Evolutionary conservation across 2,888 invertebrate genomes (phyloP), one percentile per base, ranked within the genome.

Genomic region (Seira ritae): DNA sequence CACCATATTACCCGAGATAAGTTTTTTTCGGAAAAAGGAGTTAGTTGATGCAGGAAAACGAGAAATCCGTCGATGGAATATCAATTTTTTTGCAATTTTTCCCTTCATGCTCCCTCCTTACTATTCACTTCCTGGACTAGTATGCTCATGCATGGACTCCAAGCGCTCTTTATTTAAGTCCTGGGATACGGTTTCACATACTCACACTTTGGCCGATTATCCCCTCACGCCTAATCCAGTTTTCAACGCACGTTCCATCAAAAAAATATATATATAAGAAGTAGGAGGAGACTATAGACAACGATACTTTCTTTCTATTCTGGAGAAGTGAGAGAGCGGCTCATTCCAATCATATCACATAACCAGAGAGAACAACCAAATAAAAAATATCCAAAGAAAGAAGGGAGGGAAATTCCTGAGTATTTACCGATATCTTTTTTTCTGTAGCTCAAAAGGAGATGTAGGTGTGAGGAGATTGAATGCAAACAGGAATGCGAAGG

Each of bases 1-100:
- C 50, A 12, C 62, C 10, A 3, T 17, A 55, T 15, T 55, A 55
- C 55, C 55, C 55, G 12, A 55, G 15, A n/a, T 55, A 17, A 55
- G 77, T 55, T 55, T 17, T 15, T 55, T 55, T 55, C 15, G 2
- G 55, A 8, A 31, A 55, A 74, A 83, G 79, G 84, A 84, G 80
- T 31, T 31, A 31, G 31, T 77, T 83, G 80, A 84, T 84, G 81
- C 84, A 85, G 85, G 87, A 88, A 88, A 87, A 88, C 85, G 86
- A 84, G 85, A 86, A 87, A 86, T 86, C 81, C 87, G 88, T 88
- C 88, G 87, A 88, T 88, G 85, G 88, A 88, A 88, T 88, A 88
- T 88, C 88, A 88, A 88, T 88, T 88, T 86, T 55, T 55, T 88
- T 87, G 86, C 87, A 87, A 87, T 87, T 88, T 88, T 86, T 85